Evolutionary conservation across 2,888 invertebrate genomes (phyloP).

Genomic region (Dascillus cervinus): DNA sequence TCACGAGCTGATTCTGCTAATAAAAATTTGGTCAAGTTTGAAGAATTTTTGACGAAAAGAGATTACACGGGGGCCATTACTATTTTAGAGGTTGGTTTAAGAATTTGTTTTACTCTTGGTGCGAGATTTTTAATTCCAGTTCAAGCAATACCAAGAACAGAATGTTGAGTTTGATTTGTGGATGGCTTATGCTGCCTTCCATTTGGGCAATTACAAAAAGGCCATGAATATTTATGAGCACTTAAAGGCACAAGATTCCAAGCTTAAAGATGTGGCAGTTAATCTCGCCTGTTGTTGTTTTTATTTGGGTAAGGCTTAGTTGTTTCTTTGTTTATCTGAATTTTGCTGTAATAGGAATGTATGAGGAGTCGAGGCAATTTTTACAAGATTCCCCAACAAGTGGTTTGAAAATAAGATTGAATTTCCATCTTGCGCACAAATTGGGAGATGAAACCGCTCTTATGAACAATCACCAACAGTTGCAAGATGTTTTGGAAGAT

Average conservation of each 20-base stretch:
- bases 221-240: conserved; percentile 65
- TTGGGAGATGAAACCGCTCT: conserved; percentile 79
- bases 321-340: too few relatives aligned
- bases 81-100: conserved; percentile 67
- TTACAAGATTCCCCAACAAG: conserved; percentile 53
- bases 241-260: conserved; percentile 46
- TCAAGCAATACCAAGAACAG: conserved; percentile 47
- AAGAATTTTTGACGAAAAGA: conserved; percentile 80
- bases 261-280: conserved; percentile 56
- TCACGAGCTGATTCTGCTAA: conserved; percentile 19
- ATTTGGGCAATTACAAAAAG: conserved; percentile 86
- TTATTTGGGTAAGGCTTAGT: conserved; percentile 83
- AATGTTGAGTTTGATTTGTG: conserved; percentile 62
- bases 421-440: conserved; percentile 92
- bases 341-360: conserved; percentile 70
- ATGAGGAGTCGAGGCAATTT: conserved; percentile 61
- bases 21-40: conserved; percentile 68
- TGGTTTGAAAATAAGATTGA: conserved; percentile 64
- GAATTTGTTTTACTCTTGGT: not conserved
- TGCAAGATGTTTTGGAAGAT: conserved; percentile 87
- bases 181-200: conserved; percentile 94
- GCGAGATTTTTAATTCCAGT: conserved; percentile 38
- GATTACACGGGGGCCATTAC: conserved; percentile 95
- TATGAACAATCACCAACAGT: conserved; percentile 73
- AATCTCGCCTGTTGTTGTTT: conserved; percentile 94